These are phyloP conservation scores for Yoshiicerus persimilis DNA, from an alignment of 1,140 invertebrate species.

Conservation along the genomic window DNA sequence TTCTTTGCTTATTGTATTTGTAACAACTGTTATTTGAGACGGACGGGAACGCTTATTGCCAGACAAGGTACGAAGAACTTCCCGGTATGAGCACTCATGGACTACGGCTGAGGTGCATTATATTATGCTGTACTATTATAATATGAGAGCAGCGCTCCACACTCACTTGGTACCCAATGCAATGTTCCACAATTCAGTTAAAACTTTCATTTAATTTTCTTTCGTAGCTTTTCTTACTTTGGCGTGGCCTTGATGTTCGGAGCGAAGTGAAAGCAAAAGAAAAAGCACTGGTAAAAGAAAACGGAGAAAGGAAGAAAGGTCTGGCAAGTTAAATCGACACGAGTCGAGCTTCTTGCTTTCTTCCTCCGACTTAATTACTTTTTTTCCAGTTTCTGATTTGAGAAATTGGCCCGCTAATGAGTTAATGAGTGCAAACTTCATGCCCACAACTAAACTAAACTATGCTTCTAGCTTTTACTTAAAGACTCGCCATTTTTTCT, in stretches of 20 bases:
- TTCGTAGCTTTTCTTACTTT: not conserved
- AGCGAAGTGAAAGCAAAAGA: not conserved
- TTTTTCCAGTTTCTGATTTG: conserved; percentile 16
- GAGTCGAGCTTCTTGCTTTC: not conserved
- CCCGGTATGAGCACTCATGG: too few relatives aligned
- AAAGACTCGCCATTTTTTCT: not conserved
- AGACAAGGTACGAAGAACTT: not conserved
- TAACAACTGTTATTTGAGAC: not conserved
- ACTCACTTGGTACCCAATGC: not conserved
- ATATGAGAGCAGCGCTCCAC: too few relatives aligned
- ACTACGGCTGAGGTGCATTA: not conserved
- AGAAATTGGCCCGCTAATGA: conserved; percentile 12
- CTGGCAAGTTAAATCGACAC: not conserved
- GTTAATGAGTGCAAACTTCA: conserved; percentile 10
- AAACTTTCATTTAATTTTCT: conserved; percentile 10
- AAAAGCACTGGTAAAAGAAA: not conserved
- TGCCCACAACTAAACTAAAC: conserved; percentile 8
- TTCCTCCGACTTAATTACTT: not conserved
- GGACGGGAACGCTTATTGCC: not conserved
- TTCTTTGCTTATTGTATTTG: not conserved
- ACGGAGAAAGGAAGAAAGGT: not conserved
- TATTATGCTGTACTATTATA: not conserved
- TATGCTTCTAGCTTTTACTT: not conserved
- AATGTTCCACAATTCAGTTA: not conserved
- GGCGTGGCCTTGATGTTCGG: not conserved